Evolutionary conservation across 2,888 invertebrate genomes (phyloP).

Genomic region (Lysandra coridon): DNA sequence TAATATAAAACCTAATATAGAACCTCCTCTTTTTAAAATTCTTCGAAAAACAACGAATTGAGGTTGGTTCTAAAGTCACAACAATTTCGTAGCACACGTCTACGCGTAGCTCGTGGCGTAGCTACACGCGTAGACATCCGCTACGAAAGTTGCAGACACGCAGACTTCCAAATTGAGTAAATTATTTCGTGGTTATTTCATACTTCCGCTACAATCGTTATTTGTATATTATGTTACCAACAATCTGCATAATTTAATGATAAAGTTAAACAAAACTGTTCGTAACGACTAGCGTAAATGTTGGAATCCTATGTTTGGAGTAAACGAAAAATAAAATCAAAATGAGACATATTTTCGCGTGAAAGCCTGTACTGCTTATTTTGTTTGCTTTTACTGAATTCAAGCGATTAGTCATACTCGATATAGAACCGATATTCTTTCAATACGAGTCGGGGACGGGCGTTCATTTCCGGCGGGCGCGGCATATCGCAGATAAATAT

Average conservation of each 20-base stretch:
- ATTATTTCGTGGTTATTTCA: no score
- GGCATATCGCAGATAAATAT: slow-evolving; percentile 77
- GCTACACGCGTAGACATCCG: background rate
- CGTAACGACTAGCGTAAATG: background rate
- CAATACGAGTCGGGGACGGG: slow-evolving; percentile 38
- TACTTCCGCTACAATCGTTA: no score
- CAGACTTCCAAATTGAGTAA: background rate
- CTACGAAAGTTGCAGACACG: background rate
- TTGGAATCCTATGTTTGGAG: background rate
- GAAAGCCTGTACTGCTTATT: background rate
- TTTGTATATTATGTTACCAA: no score
- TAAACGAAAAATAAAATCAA: background rate
- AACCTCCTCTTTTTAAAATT: no score
- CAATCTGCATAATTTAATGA: no score
- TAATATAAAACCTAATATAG: no score
- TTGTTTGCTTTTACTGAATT: background rate
- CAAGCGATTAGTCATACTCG: slow-evolving; percentile 13
- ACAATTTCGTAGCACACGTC: background rate
- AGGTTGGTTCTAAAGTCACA: no score
- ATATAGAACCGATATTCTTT: slow-evolving; percentile 39
- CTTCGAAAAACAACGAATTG: no score
- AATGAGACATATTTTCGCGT: background rate
- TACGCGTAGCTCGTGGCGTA: no score
- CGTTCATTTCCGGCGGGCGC: slow-evolving; percentile 65
- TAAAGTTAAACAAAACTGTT: no score